A percentile compares a stretch with the other conserved stretches of the same genome.
Evolutionary conservation across 2,113 vertebrate species (phyloP).

Genomic region (Odocoileus hemionus): DNA sequence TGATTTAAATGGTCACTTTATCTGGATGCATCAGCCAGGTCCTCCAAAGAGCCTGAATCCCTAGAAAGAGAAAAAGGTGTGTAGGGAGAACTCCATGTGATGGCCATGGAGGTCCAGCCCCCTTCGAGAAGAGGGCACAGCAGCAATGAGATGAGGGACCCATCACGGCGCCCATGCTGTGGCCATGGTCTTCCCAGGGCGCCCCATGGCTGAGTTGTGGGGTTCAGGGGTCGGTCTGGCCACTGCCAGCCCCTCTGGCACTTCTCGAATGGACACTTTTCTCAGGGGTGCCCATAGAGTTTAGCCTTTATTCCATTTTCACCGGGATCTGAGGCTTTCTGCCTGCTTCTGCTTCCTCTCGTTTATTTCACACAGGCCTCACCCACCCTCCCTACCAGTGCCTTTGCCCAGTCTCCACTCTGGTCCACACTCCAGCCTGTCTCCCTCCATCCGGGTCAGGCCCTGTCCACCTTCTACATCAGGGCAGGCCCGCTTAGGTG

Average conservation of each 20-base stretch:
- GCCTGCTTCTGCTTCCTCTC: neutral
- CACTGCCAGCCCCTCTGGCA: accelerated
- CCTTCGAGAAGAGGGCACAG: neutral
- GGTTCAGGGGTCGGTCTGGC: neutral
- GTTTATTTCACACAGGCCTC: neutral
- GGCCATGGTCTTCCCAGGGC: accelerated
- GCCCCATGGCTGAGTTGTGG: no score
- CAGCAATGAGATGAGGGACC: neutral
- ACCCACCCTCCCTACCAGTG: neutral
- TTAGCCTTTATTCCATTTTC: neutral
- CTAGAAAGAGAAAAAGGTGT: neutral
- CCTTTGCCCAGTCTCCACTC: neutral
- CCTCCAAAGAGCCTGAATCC: neutral
- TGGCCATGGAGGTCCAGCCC: neutral
- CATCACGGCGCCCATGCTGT: neutral
- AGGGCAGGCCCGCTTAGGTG: neutral
- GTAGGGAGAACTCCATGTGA: accelerated
- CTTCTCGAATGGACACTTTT: neutral
- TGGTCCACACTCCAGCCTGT: neutral
- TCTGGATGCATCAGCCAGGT: no score
- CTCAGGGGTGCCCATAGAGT: accelerated
- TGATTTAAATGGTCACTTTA: neutral
- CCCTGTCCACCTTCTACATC: neutral
- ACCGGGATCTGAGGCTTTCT: neutral
- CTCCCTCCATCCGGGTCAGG: accelerated